These are phyloP conservation scores for Eugnorisma glareosa DNA, from an alignment of 2,888 invertebrate species.

Conservation along the genomic window DNA sequence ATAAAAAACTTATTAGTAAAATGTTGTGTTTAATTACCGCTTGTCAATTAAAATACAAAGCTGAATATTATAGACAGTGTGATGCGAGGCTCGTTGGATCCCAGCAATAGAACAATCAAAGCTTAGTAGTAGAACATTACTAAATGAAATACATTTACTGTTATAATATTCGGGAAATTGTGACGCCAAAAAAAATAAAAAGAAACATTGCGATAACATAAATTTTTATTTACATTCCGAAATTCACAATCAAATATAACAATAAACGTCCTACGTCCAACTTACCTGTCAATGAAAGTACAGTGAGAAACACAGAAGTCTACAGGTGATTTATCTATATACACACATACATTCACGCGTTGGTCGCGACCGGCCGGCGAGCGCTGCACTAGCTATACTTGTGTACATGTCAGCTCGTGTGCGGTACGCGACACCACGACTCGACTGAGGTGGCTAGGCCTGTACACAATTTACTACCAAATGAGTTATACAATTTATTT, in stretches of 20 bases:
- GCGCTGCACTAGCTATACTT: conserved; percentile 19
- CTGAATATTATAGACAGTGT: conserved; percentile 61
- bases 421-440: conserved; percentile 31
- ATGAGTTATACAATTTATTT: conserved; percentile 69
- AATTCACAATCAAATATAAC: conserved; percentile 89
- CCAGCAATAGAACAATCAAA: conserved; percentile 67
- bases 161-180: conserved; percentile 49
- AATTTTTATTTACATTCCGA: conserved; percentile 90
- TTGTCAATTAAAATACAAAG: conserved; percentile 65
- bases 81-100: conserved; percentile 62
- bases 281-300: conserved; percentile 81
- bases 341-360: conserved; percentile 73
- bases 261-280: conserved; percentile 80
- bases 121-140: conserved; percentile 53
- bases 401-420: conserved; percentile 36
- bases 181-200: conserved; percentile 71
- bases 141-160: conserved; percentile 57
- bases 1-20: conserved; percentile 71
- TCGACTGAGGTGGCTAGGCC: conserved; percentile 76
- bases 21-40: conserved; percentile 62
- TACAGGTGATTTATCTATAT: conserved; percentile 77
- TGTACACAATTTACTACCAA: conserved; percentile 77
- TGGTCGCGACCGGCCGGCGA: conserved; percentile 37
- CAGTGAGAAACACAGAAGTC: conserved; percentile 76
- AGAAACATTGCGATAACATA: conserved; percentile 86